These are phyloP conservation scores for Microcebus murinus DNA, from an alignment of 2,113 vertebrate genomes.

Conservation along the genomic window DNA sequence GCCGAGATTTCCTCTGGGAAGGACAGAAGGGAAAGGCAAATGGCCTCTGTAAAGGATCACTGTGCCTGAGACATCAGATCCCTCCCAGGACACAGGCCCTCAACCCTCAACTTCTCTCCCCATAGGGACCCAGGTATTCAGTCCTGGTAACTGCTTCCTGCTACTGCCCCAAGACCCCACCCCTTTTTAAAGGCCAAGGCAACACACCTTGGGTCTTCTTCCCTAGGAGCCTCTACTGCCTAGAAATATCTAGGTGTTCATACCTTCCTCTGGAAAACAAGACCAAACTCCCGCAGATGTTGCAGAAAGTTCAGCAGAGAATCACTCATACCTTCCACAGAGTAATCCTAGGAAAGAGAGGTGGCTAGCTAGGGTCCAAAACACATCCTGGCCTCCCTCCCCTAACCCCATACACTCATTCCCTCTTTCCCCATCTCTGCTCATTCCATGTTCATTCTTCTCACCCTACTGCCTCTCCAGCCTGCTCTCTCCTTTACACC, in stretches of 20 bases:
- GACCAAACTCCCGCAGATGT: conserved; percentile 94
- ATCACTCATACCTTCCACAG: conserved; percentile 97
- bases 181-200: background rate
- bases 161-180: background rate
- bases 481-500: background rate
- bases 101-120: background rate
- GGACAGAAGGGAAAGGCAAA: background rate
- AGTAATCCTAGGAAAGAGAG: conserved; percentile 90
- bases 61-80: background rate
- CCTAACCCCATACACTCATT: no score
- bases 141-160: background rate
- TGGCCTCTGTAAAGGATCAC: background rate
- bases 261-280: conserved; percentile 97
- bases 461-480: background rate
- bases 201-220: background rate
- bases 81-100: background rate
- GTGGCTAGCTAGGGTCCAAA: background rate
- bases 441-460: background rate
- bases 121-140: background rate
- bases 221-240: background rate
- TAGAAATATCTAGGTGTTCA: background rate
- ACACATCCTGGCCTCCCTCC: background rate
- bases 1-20: conserved; percentile 92
- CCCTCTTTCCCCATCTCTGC: background rate
- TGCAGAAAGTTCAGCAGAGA: conserved; percentile 94